Evolutionary conservation across 2,113 vertebrate genomes (phyloP).

Genomic region (Monarcha castaneiventris): DNA sequence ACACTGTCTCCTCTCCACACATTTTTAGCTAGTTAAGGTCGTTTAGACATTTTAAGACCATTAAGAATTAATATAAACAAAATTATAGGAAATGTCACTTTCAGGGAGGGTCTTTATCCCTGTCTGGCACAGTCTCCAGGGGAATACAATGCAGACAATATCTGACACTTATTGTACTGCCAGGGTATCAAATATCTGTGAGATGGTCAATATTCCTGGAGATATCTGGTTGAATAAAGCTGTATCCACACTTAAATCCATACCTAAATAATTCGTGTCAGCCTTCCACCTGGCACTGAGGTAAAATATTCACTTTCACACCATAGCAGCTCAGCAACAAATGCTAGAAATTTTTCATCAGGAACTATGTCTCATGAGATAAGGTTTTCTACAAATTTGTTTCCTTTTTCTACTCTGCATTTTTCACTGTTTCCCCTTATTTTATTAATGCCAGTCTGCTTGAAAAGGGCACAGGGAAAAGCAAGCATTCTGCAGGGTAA

Average conservation of each 20-base stretch:
- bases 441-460: not conserved
- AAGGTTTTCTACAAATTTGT: not conserved
- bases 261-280: not conserved
- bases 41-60: not conserved
- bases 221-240: not conserved
- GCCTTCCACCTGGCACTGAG: not conserved
- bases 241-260: not conserved
- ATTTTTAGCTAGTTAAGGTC: not conserved
- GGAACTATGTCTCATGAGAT: not conserved
- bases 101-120: not conserved
- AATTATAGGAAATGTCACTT: not conserved
- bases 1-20: not conserved
- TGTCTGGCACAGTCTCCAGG: not conserved
- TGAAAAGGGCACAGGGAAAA: conserved; percentile 21
- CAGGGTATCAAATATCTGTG: not conserved
- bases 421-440: not conserved
- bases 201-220: not conserved
- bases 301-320: not conserved
- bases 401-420: not conserved
- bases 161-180: not conserved
- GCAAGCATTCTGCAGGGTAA: not conserved
- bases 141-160: not conserved
- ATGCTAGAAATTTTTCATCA: not conserved
- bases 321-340: not conserved
- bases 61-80: not conserved